phyloP scores from a whole-genome alignment of 2,888 invertebrate genomes.

The Lobophora halterata region DNA sequence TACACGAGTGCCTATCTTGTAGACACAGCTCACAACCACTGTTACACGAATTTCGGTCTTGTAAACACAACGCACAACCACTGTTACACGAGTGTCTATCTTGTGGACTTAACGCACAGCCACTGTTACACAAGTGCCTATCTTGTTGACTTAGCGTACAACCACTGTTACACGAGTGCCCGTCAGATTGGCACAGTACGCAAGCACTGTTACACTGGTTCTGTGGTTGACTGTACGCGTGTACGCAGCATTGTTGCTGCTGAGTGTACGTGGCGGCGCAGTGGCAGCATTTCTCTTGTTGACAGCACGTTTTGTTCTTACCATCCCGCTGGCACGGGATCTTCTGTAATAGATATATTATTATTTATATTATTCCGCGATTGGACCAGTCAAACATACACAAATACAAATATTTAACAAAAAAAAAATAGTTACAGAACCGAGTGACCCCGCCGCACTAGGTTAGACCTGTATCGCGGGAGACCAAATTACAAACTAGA shows the following conservation, averaged over 20 bases:
- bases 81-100: background rate
- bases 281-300: conserved; percentile 16
- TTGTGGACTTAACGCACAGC: conserved; percentile 16
- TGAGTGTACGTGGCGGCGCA: conserved; percentile 20
- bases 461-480: too few relatives aligned
- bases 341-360: too few relatives aligned
- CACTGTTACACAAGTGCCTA: background rate
- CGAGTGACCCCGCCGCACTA: too few relatives aligned
- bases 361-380: background rate
- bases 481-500: too few relatives aligned
- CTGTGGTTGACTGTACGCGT: conserved; percentile 17
- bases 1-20: background rate
- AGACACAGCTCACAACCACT: conserved; percentile 2
- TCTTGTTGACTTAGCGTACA: background rate
- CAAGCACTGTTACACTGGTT: background rate
- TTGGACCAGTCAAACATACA: background rate
- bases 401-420: background rate
- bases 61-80: conserved; percentile 2
- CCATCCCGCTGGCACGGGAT: conserved; percentile 14
- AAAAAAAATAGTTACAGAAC: too few relatives aligned
- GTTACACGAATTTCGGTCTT: background rate
- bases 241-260: conserved; percentile 17
- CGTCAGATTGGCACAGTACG: conserved; percentile 2
- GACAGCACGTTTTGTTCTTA: conserved; percentile 14
- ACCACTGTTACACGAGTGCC: background rate